Percentiles rank a stretch among this genome's conserved stretches.
Evolutionary conservation across 2,797 vertebrate species (phyloP).

Genomic region (Eleutherodactylus coqui): DNA sequence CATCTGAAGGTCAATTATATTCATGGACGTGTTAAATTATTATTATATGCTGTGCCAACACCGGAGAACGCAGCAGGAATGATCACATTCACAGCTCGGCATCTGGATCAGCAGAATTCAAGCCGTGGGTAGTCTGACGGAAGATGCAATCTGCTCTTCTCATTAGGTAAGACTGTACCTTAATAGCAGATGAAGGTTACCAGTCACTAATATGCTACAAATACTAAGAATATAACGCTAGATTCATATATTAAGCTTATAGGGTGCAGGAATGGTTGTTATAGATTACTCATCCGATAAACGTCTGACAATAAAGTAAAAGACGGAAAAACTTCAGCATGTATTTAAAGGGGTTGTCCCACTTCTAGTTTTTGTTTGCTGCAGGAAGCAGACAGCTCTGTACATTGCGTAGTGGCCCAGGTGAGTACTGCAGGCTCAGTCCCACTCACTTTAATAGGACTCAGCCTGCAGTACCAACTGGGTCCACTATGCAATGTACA

Average conservation of each 20-base stretch:
- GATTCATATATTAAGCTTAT: neutral
- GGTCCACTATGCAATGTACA: too few relatives aligned
- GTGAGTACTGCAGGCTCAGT: too few relatives aligned
- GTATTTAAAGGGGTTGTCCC: too few relatives aligned
- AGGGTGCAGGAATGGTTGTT: neutral
- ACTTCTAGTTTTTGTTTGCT: too few relatives aligned
- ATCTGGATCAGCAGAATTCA: slow-evolving; percentile 48
- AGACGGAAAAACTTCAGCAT: neutral
- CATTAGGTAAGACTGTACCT: neutral
- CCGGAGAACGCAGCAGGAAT: slow-evolving; percentile 41
- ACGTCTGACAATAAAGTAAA: neutral
- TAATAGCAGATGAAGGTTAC: slow-evolving; percentile 8
- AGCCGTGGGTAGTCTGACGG: neutral
- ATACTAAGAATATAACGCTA: neutral
- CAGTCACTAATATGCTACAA: neutral
- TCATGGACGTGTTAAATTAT: slow-evolving; percentile 21
- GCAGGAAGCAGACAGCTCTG: too few relatives aligned
- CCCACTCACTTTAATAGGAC: too few relatives aligned
- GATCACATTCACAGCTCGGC: slow-evolving; percentile 26
- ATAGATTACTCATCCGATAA: neutral
- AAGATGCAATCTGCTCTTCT: slow-evolving; percentile 1
- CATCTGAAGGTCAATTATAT: slow-evolving; percentile 40
- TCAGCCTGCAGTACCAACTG: too few relatives aligned
- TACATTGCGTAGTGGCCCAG: too few relatives aligned
- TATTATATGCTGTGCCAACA: slow-evolving; percentile 29